Evolutionary conservation across 2,888 invertebrate genomes (phyloP).

Genomic region (Eretmocerus hayati): DNA sequence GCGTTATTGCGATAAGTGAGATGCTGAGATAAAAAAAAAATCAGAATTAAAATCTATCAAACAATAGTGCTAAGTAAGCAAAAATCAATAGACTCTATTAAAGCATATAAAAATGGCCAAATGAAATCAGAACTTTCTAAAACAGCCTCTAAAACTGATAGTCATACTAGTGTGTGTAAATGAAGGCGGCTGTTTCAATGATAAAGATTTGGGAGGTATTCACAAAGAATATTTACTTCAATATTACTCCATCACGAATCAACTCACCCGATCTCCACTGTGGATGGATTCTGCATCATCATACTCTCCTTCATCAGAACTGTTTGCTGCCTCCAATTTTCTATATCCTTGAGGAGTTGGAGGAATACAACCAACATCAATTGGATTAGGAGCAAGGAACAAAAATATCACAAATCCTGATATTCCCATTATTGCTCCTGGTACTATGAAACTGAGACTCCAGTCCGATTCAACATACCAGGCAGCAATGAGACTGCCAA

Average conservation of each 20-base stretch:
- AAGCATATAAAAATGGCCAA: background rate
- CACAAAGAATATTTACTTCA: no score
- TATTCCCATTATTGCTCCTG: conserved; percentile 72
- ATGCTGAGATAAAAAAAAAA: conserved; percentile 35
- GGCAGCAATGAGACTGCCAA: conserved; percentile 86
- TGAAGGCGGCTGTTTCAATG: no score
- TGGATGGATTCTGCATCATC: conserved; percentile 28
- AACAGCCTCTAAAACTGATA: no score
- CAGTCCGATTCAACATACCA: conserved; percentile 79
- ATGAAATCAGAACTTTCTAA: background rate
- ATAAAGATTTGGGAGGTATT: no score
- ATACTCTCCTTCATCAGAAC: conserved; percentile 35
- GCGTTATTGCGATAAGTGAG: conserved; percentile 40
- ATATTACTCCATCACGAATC: no score
- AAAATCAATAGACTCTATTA: background rate
- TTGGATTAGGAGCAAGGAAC: conserved; percentile 77
- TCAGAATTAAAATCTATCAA: conserved; percentile 16
- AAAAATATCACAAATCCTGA: conserved; percentile 71
- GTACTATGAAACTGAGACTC: conserved; percentile 87
- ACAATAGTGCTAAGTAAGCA: conserved; percentile 12
- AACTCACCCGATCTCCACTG: conserved; percentile 32
- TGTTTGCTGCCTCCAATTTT: conserved; percentile 34
- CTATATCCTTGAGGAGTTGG: conserved; percentile 38
- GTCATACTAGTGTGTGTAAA: no score
- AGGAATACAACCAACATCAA: conserved; percentile 60